Evolutionary conservation across 2,797 vertebrate genomes (phyloP), one percentile per base, ranked within the genome.

Genomic region (Decapterus maruadsi): DNA sequence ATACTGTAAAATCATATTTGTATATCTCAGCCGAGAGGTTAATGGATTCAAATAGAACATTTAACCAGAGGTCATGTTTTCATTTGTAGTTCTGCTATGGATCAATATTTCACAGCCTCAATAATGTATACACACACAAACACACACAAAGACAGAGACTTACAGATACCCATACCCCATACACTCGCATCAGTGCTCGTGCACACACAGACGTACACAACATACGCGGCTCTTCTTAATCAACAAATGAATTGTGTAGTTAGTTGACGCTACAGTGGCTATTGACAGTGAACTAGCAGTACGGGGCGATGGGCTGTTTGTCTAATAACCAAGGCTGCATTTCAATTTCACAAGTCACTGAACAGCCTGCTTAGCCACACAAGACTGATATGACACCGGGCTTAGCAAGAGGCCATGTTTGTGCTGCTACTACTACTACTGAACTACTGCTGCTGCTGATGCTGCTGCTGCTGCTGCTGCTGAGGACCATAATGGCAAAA

Each of bases 311-410:
- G 87, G 83, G 88, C 87, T 92, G 92, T 94, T 95, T 95, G 93
- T 94, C 94, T 94, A 94, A 95, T 95, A 93, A 93, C 93, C 87
- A 93, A 89, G 91, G 92, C 92, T 87, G 90, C 92, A 92, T 95
- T 95, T 95, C 94, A 95, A 95, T 95, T 95, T 95, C 94, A 95
- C 94, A 93, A 93, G 71, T 82, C 85, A 88, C 65, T 93, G 93
- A 91, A 88, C 92, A 94, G 89, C 88, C 92, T 90, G 91, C 88
- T 94, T 93, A 93, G 91, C 90, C 86, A 68, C 85, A 89, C 72
- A 85, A 92, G 90, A 94, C 83, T 87, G 90, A 95, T 93, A 93
- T 86, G 81, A 93, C 87, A 89, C 82, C 77, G 51, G 82, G 87
- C 84, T 89, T 84, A 86, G 87, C 84, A 59, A 68, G 63, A 80